Base-by-base conservation (phyloP, 2,797 vertebrate species). In the Selene dorsalis region DNA sequence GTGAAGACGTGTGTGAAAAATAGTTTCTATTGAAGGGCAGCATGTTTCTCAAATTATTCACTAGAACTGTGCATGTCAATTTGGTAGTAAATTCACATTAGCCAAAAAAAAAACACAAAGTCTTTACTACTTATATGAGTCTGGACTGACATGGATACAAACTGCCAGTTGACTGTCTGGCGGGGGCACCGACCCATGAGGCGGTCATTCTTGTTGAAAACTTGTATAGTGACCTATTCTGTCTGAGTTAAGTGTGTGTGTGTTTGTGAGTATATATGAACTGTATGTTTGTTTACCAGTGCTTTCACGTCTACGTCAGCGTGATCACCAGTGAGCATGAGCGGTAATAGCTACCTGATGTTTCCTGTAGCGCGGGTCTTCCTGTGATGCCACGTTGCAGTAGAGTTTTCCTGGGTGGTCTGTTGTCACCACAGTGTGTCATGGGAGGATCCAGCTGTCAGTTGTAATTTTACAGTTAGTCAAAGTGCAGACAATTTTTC, bases 401-500 rank as follows among this genome's bases (percentile, higher is more conserved):
- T 77, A 62, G 86, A 89, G 87, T 88, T 75, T 69, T 58, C 88
- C 82, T 96, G 95, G 94, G 95, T 96, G 95, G 95, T 93, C 94
- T 92, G 70, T 75, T 90, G 83, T 90, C 85, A 53, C 80, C 85
- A 18, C 68, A 84, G 45, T 80, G 88, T 83, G 92, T 81, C 66
- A 79, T 69, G 77, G 72, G 77, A 75, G 22, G 47, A 80, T 48
- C 70, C 41, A 80, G 60, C 56, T 58, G 73, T 87, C 81, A 58
- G 39, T 61, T 45, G 28, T 75, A 20, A 84, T 86, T 82, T 80
- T 39, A 57, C 50, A 24, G 45, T 64, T 1, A 61, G 59, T 82
- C 72, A 58, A 57, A 38, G n/a, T 24, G 7, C 14, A 32, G 35
- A 22, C 3, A 30, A n/a, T 55, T 65, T 22, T 41, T 43, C 16